Percentiles rank a stretch among this genome's conserved stretches.
Evolutionary conservation across 1,140 invertebrate genomes (phyloP).

Genomic region (Drosophila bocqueti): DNA sequence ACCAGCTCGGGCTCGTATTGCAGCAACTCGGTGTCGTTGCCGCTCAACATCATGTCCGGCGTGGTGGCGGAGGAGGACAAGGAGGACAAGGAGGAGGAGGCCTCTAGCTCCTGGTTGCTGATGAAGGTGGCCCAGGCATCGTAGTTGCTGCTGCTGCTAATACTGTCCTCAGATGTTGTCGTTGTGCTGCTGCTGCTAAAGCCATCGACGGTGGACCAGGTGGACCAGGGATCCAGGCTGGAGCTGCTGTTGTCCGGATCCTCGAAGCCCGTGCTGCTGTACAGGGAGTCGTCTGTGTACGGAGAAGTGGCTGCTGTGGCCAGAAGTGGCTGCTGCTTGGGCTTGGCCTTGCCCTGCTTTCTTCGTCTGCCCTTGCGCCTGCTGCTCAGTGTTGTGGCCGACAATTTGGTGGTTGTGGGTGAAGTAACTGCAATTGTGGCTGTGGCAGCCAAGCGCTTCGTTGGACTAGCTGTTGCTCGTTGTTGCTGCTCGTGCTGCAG

Average conservation of each 20-base stretch:
- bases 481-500: conserved; percentile 56
- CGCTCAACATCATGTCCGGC: conserved; percentile 13
- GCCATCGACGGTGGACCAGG: conserved; percentile 67
- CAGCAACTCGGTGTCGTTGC: conserved; percentile 60
- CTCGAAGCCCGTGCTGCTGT: conserved; percentile 39
- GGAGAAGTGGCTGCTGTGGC: conserved; percentile 38
- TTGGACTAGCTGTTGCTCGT: conserved; percentile 79
- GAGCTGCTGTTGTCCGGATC: conserved; percentile 50
- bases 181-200: conserved; percentile 63
- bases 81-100: conserved; percentile 20
- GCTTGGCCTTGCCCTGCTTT: conserved; percentile 54
- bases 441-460: conserved; percentile 66
- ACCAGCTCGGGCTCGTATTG: conserved; percentile 65
- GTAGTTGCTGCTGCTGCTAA: conserved; percentile 71
- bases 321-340: conserved; percentile 29
- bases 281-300: conserved; percentile 49
- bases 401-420: conserved; percentile 21
- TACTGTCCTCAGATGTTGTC: conserved; percentile 69
- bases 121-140: conserved; percentile 67
- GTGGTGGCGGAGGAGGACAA: conserved; percentile 31
- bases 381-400: conserved; percentile 50
- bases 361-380: conserved; percentile 76
- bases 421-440: conserved; percentile 35
- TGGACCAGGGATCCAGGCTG: conserved; percentile 63
- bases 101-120: conserved; percentile 63